Base-by-base conservation (phyloP, 2,797 vertebrate genomes). In the Pantherophis alleghaniensis region DNA sequence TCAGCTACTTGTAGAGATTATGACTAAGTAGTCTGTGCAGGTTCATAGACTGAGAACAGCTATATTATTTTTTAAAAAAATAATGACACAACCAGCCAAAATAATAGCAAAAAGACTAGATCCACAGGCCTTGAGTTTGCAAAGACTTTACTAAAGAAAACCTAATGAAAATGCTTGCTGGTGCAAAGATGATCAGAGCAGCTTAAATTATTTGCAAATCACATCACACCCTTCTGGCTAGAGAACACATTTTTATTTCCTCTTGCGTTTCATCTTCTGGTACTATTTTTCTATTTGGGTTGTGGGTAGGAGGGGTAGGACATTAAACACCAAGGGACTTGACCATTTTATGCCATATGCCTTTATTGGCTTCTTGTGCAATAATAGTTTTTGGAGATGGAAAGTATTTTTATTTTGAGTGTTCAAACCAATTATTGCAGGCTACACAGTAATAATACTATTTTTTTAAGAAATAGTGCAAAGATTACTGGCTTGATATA, bases 341-440 rank as follows among this genome's bases (percentile, higher is more conserved):
- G 98, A 98, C 98, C 98, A 97, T 98, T 97, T 98, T 97, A 94
- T 98, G 98, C 98, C 98, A 98, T 97, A 96, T 98, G 98, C 98
- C 98, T 98, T 97, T 94, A 94, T 97, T 93, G 99, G 98, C 98
- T 98, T 98, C 98, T 98, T 98, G 99, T 99, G 99, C 99, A 99
- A 99, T 99, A 99, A 98, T 98, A 95, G 91, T 95, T 97, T 95
- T 91, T 55, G 93, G 57, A 69, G 63, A 89, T 66, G 51, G 87
- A 91, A 60, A 91, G 90, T 86, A 53, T 89, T 90, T 95, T 97
- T 96, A 95, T 98, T 97, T 96, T 98, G 98, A 97, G 98, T 98
- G 98, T 98, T 98, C 96, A 98, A 98, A 98, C 97, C 97, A 97
- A 96, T 96, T 96, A 96, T 96, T 97, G 97, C 96, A 98, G 98